phyloP scores from a whole-genome alignment of 2,113 vertebrate genomes.

The Sander lucioperca region DNA sequence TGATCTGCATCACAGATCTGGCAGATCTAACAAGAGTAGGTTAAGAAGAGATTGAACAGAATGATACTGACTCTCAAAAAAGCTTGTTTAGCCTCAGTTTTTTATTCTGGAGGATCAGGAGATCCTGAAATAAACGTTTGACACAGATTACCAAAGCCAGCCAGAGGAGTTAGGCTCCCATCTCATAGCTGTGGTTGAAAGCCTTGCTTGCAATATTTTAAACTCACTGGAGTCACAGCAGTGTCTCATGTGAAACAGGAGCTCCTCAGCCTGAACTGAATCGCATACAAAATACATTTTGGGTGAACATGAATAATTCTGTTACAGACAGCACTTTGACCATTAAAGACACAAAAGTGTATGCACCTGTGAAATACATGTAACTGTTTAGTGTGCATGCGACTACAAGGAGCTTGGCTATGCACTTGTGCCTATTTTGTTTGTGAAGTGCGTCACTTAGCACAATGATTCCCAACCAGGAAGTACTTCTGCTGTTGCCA shows the following conservation, averaged over 20 bases:
- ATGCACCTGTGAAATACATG: neutral
- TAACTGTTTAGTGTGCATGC: neutral
- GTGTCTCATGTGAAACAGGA: constrained; percentile 8
- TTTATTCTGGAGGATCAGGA: neutral
- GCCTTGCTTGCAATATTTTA: neutral
- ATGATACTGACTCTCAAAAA: neutral
- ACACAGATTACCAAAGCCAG: neutral
- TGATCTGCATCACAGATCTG: neutral
- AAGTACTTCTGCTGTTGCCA: neutral
- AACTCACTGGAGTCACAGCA: neutral
- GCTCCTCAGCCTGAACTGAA: neutral
- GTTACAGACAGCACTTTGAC: neutral
- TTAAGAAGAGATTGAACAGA: neutral
- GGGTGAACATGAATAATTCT: neutral
- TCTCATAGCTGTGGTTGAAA: neutral
- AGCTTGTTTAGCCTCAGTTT: neutral
- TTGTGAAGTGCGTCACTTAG: neutral
- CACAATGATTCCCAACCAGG: neutral
- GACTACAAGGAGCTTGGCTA: neutral
- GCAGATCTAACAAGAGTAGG: neutral
- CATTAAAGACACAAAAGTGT: neutral
- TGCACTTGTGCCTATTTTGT: too few species aligned
- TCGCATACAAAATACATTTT: neutral
- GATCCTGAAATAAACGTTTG: neutral
- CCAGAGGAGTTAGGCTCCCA: neutral